Percentiles rank a stretch among this genome's conserved stretches.
Conservation (phyloP, 2,888 invertebrate genomes). For the Dryobota labecula region DNA sequence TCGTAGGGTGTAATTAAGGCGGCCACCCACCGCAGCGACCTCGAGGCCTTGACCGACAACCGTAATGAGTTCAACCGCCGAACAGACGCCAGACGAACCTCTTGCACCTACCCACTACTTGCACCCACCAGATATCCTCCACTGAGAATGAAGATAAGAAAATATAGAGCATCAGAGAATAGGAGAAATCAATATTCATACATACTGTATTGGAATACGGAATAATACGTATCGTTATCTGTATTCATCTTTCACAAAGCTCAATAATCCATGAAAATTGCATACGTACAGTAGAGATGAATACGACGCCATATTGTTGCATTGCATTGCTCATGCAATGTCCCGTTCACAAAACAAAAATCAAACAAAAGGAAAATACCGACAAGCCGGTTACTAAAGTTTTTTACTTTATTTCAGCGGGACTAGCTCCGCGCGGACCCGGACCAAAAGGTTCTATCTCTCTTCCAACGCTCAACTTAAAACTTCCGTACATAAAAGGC, state of each 20-base stretch:
- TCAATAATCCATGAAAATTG: slow-evolving; percentile 76
- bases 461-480: slow-evolving; percentile 82
- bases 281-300: slow-evolving; percentile 74
- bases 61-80: slow-evolving; percentile 87
- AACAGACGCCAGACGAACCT: slow-evolving; percentile 71
- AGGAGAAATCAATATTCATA: slow-evolving; percentile 34
- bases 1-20: slow-evolving; percentile 89
- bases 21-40: slow-evolving; percentile 89
- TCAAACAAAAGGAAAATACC: slow-evolving; percentile 89
- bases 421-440: slow-evolving; percentile 73
- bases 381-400: slow-evolving; percentile 89
- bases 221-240: slow-evolving; percentile 46
- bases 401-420: slow-evolving; percentile 89
- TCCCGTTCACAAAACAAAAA: slow-evolving; percentile 89
- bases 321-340: slow-evolving; percentile 90
- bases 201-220: slow-evolving; percentile 26
- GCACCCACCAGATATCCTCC: slow-evolving; percentile 40
- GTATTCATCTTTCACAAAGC: slow-evolving; percentile 62
- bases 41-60: slow-evolving; percentile 90
- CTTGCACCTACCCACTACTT: slow-evolving; percentile 51
- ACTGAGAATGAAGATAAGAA: slow-evolving; percentile 13
- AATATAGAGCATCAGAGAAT: slow-evolving; percentile 10
- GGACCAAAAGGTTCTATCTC: slow-evolving; percentile 84
- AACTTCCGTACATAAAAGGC: slow-evolving; percentile 88
- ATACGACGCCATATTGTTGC: slow-evolving; percentile 87